Conservation (phyloP, 2,797 vertebrate genomes). For the Oreortyx pictus region DNA sequence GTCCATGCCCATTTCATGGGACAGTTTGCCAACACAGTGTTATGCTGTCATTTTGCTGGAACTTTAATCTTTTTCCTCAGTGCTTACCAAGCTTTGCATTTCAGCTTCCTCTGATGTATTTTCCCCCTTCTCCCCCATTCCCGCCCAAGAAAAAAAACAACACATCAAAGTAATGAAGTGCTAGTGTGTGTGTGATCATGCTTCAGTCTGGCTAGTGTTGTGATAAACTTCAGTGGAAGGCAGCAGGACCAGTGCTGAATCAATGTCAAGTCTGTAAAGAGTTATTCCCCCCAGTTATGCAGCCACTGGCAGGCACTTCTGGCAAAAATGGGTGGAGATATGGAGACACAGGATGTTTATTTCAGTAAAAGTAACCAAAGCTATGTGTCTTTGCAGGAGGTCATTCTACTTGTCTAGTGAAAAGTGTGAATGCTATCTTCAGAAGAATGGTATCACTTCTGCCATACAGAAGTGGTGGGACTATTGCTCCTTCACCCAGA, state of each 20-base stretch:
- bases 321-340: background rate
- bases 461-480: fast-evolving
- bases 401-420: background rate
- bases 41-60: background rate
- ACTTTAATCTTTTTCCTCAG: background rate
- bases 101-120: background rate
- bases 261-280: background rate
- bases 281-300: background rate
- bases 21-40: background rate
- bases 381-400: background rate
- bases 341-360: background rate
- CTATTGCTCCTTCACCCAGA: background rate
- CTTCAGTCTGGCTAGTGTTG: background rate
- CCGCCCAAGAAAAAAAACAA: background rate
- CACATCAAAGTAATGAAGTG: background rate
- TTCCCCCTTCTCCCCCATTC: too few species aligned
- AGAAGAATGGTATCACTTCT: background rate
- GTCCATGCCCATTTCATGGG: background rate
- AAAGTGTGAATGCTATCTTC: background rate
- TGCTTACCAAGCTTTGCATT: background rate
- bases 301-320: background rate
- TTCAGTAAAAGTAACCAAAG: background rate
- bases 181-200: background rate
- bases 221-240: background rate
- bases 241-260: background rate